These are phyloP conservation scores for Dermatemys mawii DNA, from an alignment of 2,113 vertebrate genomes.

Conservation along the genomic window DNA sequence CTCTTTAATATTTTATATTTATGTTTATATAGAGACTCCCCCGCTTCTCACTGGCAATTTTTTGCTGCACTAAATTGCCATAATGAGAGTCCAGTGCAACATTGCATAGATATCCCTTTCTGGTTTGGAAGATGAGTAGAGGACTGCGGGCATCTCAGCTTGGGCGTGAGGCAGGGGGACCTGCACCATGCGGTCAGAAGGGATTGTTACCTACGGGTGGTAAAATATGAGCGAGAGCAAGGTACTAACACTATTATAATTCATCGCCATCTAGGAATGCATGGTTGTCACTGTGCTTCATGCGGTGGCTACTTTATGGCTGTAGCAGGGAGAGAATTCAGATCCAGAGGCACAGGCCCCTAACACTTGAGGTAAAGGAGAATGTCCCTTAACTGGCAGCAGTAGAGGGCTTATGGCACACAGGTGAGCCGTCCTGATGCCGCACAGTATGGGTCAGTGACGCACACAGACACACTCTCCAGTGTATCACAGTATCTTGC, in stretches of 20 bases:
- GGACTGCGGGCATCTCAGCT: not conserved
- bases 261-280: not conserved
- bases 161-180: not conserved
- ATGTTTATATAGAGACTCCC: fast-evolving
- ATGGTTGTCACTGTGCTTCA: not conserved
- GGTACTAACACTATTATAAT: conserved; percentile 7
- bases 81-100: not conserved
- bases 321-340: not conserved
- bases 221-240: conserved; percentile 35
- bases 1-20: not conserved
- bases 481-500: not conserved
- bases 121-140: not conserved
- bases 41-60: not conserved
- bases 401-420: not conserved
- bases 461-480: not conserved
- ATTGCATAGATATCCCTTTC: not conserved
- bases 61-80: not conserved
- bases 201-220: conserved; percentile 25
- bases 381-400: not conserved
- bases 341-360: not conserved
- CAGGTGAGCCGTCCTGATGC: not conserved
- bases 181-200: not conserved
- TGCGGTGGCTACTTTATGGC: not conserved
- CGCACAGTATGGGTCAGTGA: not conserved
- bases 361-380: not conserved